Base-by-base conservation (phyloP, 2,797 vertebrate species). In the Pygocentrus nattereri region DNA sequence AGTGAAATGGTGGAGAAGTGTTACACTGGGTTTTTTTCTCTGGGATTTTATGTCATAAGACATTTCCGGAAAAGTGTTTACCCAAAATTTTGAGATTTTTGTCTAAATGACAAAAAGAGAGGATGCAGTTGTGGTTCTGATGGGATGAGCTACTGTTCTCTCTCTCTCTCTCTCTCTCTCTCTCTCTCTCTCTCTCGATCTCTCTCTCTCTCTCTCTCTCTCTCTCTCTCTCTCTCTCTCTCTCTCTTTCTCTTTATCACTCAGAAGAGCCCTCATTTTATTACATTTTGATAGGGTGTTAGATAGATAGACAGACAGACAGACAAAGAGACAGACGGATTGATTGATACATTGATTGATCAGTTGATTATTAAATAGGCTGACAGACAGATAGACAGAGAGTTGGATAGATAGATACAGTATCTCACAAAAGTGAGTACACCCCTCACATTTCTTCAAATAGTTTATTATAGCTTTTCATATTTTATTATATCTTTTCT, bases 41-140 rank as follows among this genome's bases (percentile, higher is more conserved):
- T 74, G 80, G 79, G 72, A 77, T 59, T 83, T 84, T 79, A 85
- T 85, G 85, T 82, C 78, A 68, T 67, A 47, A 81, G 82, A 78
- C 59, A 59, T 73, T 86, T 84, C 79, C 81, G 85, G 68, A 76
- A 72, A 73, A 52, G 59, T 41, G 30, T 79, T 82, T 76, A 49
- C 56, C 59, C 77, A 58, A 76, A 80, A 75, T 77, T 52, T 54
- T 41, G 76, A 56, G 82, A 85, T 87, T 81, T 85, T 70, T 73
- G 10, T 56, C 6, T 13, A 7, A 74, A 69, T 65, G 23, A 18
- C 21, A 34, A 47, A 2, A 10, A 58, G 19, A 47, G 71, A 21
- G 15, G 27, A 56, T 19, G 50, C 50, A 21, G 8, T 8, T 31
- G 71, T 34, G 21, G 1, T 54, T 54, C 5, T 23, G n/a, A n/a